Evolutionary conservation across 2,888 invertebrate species (phyloP), one percentile per base, ranked within the genome.

Genomic region (Leucophora obtusa): DNA sequence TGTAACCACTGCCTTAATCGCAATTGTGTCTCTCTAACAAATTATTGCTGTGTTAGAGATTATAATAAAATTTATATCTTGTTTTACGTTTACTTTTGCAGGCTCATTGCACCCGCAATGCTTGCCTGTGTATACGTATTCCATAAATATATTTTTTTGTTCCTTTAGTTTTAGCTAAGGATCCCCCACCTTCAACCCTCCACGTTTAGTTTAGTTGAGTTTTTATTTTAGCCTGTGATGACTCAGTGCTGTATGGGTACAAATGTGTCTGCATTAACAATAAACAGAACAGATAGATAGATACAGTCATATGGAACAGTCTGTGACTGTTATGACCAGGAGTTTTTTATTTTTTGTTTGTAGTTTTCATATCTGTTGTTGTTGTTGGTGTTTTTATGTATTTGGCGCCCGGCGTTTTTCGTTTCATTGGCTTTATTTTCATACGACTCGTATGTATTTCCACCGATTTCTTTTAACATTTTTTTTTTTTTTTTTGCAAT

Each of bases 391-490:
- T 58, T 77, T 56, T 65, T 11, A 43, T 59, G 14, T 43, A 69
- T 79, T 74, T 76, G 75, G 75, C 80, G 80, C 75, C 80, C 70
- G 66, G 73, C 60, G 51, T 70, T 81, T 72, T 71, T 69, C 59
- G n/a, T 63, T 68, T 69, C 38, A 33, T 58, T 53, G 53, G 59
- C 38, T 59, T 47, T 43, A 59, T 38, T n/a, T 28, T 59, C 14
- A 24, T 70, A 28, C 56, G 6, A 28, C 28, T 28, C 28, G 28
- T 6, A 28, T 28, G 7, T 21, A 58, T 69, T 69, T 70, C 62
- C 63, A 75, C 62, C 56, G 51, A 69, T 76, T 76, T 70, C 50
- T 76, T 38, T 50, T 8, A 18, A 47, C 21, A 2, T 21, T n/a
- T 47, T 47, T 50, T 47, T n/a, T 14, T 56, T n/a, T 62, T 47